Evolutionary conservation across 92 coral and sea anemone species (phyloP).

Genomic region (Palythoa caribaeorum): DNA sequence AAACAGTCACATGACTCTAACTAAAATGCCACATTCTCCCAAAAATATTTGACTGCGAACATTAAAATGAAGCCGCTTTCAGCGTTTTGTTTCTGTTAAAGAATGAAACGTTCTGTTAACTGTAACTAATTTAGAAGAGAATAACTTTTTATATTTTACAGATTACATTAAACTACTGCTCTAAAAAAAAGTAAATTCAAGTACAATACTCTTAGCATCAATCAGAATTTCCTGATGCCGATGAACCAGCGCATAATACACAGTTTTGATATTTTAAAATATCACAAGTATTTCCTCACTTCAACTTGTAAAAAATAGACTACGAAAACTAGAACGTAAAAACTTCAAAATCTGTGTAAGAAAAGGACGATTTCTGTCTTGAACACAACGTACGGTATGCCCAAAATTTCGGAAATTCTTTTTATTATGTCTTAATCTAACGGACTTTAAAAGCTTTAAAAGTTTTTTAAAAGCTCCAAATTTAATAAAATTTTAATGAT

Average conservation of each 20-base stretch:
- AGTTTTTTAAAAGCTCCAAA: background rate
- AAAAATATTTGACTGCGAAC: slow-evolving; percentile 14
- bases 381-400: background rate
- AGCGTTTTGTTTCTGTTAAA: background rate
- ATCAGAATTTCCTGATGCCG: background rate
- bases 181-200: background rate
- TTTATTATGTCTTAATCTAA: background rate
- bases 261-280: background rate
- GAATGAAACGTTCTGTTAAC: background rate
- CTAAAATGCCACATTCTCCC: slow-evolving; percentile 8
- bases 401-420: too few relatives aligned
- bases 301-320: background rate
- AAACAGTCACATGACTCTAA: background rate
- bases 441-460: background rate
- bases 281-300: background rate
- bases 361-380: background rate
- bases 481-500: background rate
- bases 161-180: background rate
- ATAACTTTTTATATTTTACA: background rate
- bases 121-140: background rate
- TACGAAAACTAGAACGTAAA: background rate
- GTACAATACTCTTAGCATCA: background rate
- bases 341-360: background rate
- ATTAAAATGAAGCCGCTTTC: background rate
- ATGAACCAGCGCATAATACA: background rate